Base-by-base conservation (phyloP, 2,888 invertebrate genomes). In the Chouioia cunea region DNA sequence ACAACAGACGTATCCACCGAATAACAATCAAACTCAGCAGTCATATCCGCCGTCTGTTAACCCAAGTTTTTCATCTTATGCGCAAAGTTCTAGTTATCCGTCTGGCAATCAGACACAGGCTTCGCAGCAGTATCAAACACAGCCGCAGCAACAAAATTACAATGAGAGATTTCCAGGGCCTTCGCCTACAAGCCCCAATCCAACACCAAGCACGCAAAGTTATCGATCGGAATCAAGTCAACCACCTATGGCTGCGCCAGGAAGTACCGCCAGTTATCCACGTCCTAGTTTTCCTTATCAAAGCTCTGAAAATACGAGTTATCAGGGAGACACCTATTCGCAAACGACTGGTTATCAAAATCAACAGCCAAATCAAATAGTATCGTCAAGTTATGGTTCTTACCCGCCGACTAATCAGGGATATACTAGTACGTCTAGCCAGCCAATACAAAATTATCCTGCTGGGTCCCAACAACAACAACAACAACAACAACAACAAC, bases 231-330 rank as follows among this genome's bases (percentile, higher is more conserved):
- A 84, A 60, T 80, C 80, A 16, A 77, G 65, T 64, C 79, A 80
- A 63, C 12, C 36, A 4, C 71, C 76, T 3, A 79, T 66, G n/a
- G 58, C 27, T 16, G 22, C 52, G 10, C 4, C 65, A 6, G 59
- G 50, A n/a, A 75, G 79, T n/a, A 59, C 80, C 6, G 79, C 77
- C 1, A 79, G 80, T 58, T 83, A 80, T 70, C 76, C 81, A 2
- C 77, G 81, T 14, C 81, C 78, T 20, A 78, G 75, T 14, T 85
- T 84, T 67, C 73, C 80, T 4, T 85, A 83, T 70, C 81, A 80
- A 67, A 84, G 84, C 66, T 73, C 78, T 3, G 56, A 79, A 8
- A 79, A 73, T 52, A n/a, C 82, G 15, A 82, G 36, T 36, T 36
- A 78, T 65, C 82, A 75, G 36, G 74, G 70, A 2, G 73, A 70